Base-by-base conservation (phyloP, 2,797 vertebrate species). In the Agapornis canus region DNA sequence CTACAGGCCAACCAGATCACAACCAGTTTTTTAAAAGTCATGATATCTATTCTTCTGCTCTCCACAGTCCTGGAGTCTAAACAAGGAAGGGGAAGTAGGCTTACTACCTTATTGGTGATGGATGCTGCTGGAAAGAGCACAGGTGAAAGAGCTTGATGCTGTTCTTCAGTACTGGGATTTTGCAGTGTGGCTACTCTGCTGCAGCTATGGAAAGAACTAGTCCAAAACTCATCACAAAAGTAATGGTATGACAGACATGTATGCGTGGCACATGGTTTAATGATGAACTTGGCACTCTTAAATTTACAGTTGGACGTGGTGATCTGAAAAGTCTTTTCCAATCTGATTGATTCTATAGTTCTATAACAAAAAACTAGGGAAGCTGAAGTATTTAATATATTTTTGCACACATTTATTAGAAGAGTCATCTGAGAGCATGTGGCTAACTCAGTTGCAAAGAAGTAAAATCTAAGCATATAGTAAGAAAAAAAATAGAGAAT, bases 221-320 rank as follows among this genome's bases (percentile, higher is more conserved):
- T 13, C 25, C 76, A 43, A 37, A 70, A 51, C 51, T 29, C 7
- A 35, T 45, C 8, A 52, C 66, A 61, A 89, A 82, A 49, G 47
- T 35, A 92, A 76, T 0, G 0, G 20, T 19, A 63, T 25, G 47
- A 57, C 43, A 59, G 57, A 63, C 1, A 0, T 1, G 20, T 13
- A 40, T 40, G 37, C 8, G 7, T 45, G 48, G 48, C 12, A 17
- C 20, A 13, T 1, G 37, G 32, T 17, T 76, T 63, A 63, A 31
- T 19, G 13, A 11, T 25, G 9, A 25, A 87, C 43, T 66, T 43
- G 77, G 35, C 56, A 61, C 26, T 35, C 42, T 27, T 73, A 13
- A 40, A n/a, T 49, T 82, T 45, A 69, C 0, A 0, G 37, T 2
- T 54, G 52, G 43, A 63, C 8, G 2, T 32, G 6, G 21, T 69